Percentiles rank a stretch among this genome's conserved stretches.
These are phyloP conservation scores for Mormyrus hasselquistii DNA, from an alignment of 2,797 vertebrate genomes.

Conservation along the genomic window DNA sequence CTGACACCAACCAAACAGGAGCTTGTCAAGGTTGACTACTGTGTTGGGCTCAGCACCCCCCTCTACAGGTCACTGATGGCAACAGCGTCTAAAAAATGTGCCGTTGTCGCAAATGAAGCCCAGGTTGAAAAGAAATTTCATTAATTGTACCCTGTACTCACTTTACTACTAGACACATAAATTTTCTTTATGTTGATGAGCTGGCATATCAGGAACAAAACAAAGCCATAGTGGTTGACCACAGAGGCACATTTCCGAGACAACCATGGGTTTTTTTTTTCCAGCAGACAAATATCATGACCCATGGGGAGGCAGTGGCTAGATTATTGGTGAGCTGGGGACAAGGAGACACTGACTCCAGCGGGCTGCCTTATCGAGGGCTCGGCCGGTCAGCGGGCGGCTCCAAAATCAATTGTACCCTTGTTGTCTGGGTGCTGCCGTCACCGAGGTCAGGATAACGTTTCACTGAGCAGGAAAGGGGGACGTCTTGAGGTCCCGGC, in stretches of 20 bases:
- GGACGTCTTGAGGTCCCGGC: constrained; percentile 1
- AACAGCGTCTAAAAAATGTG: background rate
- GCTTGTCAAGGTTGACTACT: background rate
- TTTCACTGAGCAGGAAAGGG: constrained; percentile 25
- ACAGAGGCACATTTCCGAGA: background rate
- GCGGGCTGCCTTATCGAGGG: constrained; percentile 28
- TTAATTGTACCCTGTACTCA: background rate
- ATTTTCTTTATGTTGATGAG: background rate
- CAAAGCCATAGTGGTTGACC: background rate
- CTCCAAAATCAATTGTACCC: constrained; percentile 40
- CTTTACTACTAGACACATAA: background rate
- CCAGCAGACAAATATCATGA: background rate
- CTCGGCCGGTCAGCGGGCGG: constrained; percentile 29
- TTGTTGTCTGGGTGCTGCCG: constrained; percentile 23
- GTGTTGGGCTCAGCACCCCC: background rate
- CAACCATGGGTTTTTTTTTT: background rate
- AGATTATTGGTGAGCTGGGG: constrained; percentile 6
- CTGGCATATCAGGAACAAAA: background rate
- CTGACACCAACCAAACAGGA: background rate
- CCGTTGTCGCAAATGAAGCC: background rate
- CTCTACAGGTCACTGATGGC: constrained; percentile 9
- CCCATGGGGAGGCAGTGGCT: background rate
- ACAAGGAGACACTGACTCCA: constrained; percentile 28
- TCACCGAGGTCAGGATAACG: constrained; percentile 27
- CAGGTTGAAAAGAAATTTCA: background rate